Evolutionary conservation across 2,888 invertebrate species (phyloP), one percentile per base, ranked within the genome.

Genomic region (Resseliella maxima): DNA sequence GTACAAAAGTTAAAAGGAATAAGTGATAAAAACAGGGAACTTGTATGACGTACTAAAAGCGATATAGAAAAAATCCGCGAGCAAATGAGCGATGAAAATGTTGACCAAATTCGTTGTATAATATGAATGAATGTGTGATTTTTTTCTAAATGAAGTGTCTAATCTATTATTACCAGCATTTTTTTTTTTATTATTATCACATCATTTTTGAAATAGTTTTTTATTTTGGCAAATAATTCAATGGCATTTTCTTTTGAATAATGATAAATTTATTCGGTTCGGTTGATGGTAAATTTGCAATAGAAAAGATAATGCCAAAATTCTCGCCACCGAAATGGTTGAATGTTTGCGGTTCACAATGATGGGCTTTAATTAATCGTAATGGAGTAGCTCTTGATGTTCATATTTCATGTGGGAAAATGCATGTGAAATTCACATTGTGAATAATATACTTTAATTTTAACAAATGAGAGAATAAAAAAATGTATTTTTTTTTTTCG

Each of bases 321-420:
- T 50, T 2, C 15, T 15, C 46, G 46, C 2, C 8, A 50, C 8
- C 8, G 18, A 6, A 50, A 5, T 59, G 24, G 59, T 18, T 12
- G 24, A 12, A n/a, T 24, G 59, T 59, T 6, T 59, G 59, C 59
- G 59, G 59, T 59, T 6, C 59, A 18, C 27, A n/a, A 59, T 59
- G 59, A 24, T 59, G 59, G 59, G 12, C 59, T 59, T 59, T 59
- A 59, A 59, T 59, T 59, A 59, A 59, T 59, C 27, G 59, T 59
- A 59, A 59, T 59, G 59, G 27, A 59, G 59, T 59, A 24, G 59
- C 59, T 18, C 50, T 21, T 18, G 41, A 41, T 50, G 46, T 50
- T 59, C 24, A 18, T 24, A 24, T 24, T 59, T 59, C 59, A 50
- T 50, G 46, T 18, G 46, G 41, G 18, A 50, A 50, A 50, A 18